phyloP scores from a whole-genome alignment of 2,888 invertebrate species.

The Seira ritae region DNA sequence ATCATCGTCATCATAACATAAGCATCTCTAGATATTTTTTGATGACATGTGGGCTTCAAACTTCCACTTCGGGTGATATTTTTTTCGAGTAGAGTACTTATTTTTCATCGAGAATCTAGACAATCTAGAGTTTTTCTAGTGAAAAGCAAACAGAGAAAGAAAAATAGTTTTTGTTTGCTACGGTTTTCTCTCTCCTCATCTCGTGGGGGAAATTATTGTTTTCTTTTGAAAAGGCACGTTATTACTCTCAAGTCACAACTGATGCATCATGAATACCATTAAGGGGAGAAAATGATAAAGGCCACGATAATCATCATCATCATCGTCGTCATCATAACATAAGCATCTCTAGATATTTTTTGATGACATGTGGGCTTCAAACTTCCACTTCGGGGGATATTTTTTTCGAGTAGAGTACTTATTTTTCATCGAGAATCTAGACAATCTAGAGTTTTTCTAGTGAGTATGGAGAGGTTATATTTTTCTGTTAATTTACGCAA shows the following conservation, averaged over 20 bases:
- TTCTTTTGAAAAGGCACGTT: not conserved
- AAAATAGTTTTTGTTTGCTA: not conserved
- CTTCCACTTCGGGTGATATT: not conserved
- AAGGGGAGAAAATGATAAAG: not conserved
- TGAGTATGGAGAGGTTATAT: too few relatives aligned
- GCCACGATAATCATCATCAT: too few relatives aligned
- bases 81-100: not conserved
- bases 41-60: not conserved
- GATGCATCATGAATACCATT: not conserved
- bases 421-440: not conserved
- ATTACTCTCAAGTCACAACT: not conserved
- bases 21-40: not conserved
- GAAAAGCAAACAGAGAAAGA: too few relatives aligned
- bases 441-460: too few relatives aligned
- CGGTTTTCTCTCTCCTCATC: not conserved
- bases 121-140: too few relatives aligned
- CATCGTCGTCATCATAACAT: not conserved
- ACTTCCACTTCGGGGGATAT: not conserved
- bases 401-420: not conserved
- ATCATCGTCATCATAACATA: not conserved
- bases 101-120: not conserved
- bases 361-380: not conserved
- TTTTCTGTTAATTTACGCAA: not conserved
- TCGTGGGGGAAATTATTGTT: not conserved
- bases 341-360: not conserved